A percentile compares a stretch with the other conserved stretches of the same genome.
These are phyloP conservation scores for Meganola albula DNA, from an alignment of 2,888 invertebrate species.

Conservation along the genomic window DNA sequence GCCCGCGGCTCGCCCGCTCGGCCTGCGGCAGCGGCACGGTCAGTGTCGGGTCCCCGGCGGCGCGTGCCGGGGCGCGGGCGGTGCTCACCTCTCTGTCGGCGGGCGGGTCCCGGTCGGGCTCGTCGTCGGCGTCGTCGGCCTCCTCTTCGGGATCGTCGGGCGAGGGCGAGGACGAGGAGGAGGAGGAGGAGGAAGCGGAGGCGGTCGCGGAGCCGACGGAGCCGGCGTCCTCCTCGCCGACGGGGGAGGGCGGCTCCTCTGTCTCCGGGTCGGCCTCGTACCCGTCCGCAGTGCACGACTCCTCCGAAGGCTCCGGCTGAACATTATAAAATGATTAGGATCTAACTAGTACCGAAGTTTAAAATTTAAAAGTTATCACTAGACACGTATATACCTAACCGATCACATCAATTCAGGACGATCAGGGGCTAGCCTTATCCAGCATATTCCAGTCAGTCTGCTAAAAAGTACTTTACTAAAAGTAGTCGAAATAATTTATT, in stretches of 20 bases:
- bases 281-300: constrained; percentile 16
- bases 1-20: constrained; percentile 15
- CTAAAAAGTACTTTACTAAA: too few species aligned
- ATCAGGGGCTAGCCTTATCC: too few species aligned
- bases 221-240: constrained; percentile 35
- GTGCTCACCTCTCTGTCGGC: constrained; percentile 4
- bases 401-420: too few species aligned
- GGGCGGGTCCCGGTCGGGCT: constrained; percentile 9
- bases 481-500: too few species aligned
- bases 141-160: constrained; percentile 19
- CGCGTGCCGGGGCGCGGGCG: constrained; percentile 6
- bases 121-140: constrained; percentile 10
- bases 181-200: constrained; percentile 34
- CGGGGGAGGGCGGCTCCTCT: constrained; percentile 28
- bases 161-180: constrained; percentile 28
- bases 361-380: too few species aligned
- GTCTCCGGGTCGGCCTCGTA: constrained; percentile 32
- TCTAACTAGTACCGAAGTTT: too few species aligned
- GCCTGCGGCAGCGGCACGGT: constrained; percentile 19
- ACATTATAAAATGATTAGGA: too few species aligned
- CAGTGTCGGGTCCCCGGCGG: not conserved
- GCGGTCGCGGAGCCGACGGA: constrained; percentile 39
- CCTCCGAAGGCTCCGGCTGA: constrained; percentile 20
- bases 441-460: too few species aligned
- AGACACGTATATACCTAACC: too few species aligned